phyloP scores from a whole-genome alignment of 2,888 invertebrate genomes.

The Oeneis ivallda region DNA sequence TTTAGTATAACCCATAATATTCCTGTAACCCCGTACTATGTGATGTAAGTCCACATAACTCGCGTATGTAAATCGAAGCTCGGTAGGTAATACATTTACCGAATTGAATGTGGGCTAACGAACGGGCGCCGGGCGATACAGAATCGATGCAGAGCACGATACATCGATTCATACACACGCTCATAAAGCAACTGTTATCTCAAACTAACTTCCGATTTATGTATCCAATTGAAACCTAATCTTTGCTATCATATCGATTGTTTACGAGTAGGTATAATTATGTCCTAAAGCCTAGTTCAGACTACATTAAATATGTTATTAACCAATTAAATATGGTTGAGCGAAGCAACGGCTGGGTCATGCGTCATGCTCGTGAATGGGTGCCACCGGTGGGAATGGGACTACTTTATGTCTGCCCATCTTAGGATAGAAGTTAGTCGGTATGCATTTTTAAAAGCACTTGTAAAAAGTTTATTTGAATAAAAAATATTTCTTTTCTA shows the following conservation, averaged over 20 bases:
- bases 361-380: no score
- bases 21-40: constrained; percentile 31
- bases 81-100: constrained; percentile 21
- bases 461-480: no score
- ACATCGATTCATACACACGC: constrained; percentile 6
- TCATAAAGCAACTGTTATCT: constrained; percentile 22
- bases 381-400: no score
- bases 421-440: no score
- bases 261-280: no score
- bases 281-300: no score
- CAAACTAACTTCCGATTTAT: constrained; percentile 15
- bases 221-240: background rate
- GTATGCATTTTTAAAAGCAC: no score
- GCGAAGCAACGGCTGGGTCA: no score
- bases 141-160: constrained; percentile 17
- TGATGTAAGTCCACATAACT: constrained; percentile 34
- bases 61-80: constrained; percentile 23
- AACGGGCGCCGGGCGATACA: constrained; percentile 27
- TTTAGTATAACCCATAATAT: background rate
- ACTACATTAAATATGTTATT: no score
- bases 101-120: constrained; percentile 22
- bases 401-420: no score
- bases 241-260: background rate
- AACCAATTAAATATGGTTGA: no score
- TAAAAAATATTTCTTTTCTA: no score